These are phyloP conservation scores for Manis javanica DNA, from an alignment of 2,797 vertebrate species.

Conservation along the genomic window DNA sequence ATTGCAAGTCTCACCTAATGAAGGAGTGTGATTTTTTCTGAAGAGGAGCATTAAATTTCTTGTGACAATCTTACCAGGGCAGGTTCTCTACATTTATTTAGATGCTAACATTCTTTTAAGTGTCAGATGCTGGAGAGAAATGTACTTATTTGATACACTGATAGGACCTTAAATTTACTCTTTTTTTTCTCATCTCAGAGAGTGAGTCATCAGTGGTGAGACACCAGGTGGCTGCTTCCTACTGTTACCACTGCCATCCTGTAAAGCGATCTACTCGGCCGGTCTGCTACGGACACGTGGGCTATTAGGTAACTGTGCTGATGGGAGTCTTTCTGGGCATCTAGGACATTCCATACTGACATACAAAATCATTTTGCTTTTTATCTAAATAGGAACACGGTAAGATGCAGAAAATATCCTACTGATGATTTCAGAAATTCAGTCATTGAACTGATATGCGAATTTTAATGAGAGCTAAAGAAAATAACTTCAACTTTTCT, in stretches of 20 bases:
- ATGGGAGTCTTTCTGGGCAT: background rate
- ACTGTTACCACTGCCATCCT: background rate
- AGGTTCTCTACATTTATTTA: background rate
- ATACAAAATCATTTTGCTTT: background rate
- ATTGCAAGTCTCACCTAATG: background rate
- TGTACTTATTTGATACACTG: background rate
- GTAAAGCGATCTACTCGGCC: background rate
- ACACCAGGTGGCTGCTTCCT: background rate
- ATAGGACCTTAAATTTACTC: background rate
- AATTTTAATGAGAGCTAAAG: background rate
- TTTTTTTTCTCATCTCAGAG: background rate
- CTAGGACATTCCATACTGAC: background rate
- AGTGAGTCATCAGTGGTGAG: background rate
- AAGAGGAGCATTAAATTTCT: background rate
- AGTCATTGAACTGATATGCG: background rate
- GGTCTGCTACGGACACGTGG: fast-evolving
- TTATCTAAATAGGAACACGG: background rate
- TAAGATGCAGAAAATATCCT: background rate
- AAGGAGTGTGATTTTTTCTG: background rate
- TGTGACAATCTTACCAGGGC: background rate
- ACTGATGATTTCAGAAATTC: background rate
- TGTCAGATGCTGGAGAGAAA: background rate
- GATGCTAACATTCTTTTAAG: background rate
- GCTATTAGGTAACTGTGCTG: background rate
- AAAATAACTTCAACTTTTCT: background rate